Conservation (phyloP, 1,140 invertebrate genomes). For the Gonioctena quinquepunctata region DNA sequence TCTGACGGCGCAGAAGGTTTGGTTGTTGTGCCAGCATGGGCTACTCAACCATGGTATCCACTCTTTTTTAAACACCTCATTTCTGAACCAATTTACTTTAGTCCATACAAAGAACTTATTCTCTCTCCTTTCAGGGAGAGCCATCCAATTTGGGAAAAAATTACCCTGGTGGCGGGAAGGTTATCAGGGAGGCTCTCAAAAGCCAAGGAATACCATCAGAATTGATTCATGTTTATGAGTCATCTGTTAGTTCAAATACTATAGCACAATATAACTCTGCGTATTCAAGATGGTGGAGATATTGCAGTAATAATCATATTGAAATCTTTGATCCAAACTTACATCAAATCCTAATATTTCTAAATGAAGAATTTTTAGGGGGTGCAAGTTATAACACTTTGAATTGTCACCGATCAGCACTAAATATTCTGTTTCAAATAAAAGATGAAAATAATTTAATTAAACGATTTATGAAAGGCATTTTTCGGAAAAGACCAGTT, state of each 20-base stretch:
- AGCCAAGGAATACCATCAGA: neutral
- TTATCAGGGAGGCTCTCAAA: conserved; percentile 34
- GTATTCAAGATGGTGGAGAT: conserved; percentile 10
- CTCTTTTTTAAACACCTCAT: conserved; percentile 26
- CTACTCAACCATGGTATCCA: conserved; percentile 45
- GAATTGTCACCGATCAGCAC: conserved; percentile 12
- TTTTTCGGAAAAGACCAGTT: conserved; percentile 27
- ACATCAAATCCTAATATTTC: conserved; percentile 10
- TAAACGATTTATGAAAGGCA: conserved; percentile 40
- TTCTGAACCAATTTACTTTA: neutral
- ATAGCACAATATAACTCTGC: conserved; percentile 4
- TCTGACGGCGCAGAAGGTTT: conserved; percentile 35
- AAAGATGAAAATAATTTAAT: conserved; percentile 12
- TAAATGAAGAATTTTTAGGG: neutral
- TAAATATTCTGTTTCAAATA: conserved; percentile 10
- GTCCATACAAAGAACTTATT: neutral
- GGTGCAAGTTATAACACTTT: neutral
- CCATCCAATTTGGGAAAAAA: conserved; percentile 30
- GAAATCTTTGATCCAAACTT: neutral
- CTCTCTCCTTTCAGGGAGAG: conserved; percentile 26
- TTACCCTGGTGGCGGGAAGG: conserved; percentile 13
- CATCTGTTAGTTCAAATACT: neutral
- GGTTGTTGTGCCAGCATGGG: conserved; percentile 41
- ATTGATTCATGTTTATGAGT: neutral
- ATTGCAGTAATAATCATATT: neutral